phyloP scores from a whole-genome alignment of 2,888 invertebrate species.

The Tridacna gigas region DNA sequence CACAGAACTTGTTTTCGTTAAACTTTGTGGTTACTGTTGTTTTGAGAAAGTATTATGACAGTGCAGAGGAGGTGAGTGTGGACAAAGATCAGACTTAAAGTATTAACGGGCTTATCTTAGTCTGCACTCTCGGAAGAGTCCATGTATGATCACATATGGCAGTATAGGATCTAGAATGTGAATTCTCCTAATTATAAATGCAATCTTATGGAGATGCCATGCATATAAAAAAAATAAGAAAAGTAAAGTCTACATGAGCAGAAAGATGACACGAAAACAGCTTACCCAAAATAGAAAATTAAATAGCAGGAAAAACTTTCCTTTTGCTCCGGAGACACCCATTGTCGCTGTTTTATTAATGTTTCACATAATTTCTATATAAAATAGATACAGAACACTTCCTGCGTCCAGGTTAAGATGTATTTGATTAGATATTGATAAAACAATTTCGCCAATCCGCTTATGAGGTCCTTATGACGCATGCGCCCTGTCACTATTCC shows the following conservation, averaged over 20 bases:
- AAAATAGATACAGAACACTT: neutral
- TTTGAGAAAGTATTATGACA: neutral
- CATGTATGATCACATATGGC: no score
- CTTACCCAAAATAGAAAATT: constrained; percentile 32
- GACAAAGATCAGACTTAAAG: no score
- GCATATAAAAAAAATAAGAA: no score
- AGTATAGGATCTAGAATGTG: no score
- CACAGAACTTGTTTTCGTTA: neutral
- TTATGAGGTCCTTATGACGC: constrained; percentile 13
- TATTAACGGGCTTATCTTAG: no score
- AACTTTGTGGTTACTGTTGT: no score
- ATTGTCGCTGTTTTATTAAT: neutral
- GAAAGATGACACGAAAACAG: neutral
- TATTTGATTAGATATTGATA: constrained; percentile 19
- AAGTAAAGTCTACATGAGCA: no score
- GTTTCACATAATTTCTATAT: constrained; percentile 4
- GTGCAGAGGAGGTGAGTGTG: neutral
- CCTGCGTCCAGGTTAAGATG: neutral
- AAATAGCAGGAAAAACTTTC: constrained; percentile 14
- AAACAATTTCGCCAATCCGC: constrained; percentile 18
- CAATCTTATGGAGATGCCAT: no score
- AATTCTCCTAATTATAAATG: no score
- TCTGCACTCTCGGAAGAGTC: no score
- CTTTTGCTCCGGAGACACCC: constrained; percentile 21
- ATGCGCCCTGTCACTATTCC: constrained; percentile 4